Evolutionary conservation across 2,113 vertebrate species (phyloP).

Genomic region (Elaphurus davidianus): DNA sequence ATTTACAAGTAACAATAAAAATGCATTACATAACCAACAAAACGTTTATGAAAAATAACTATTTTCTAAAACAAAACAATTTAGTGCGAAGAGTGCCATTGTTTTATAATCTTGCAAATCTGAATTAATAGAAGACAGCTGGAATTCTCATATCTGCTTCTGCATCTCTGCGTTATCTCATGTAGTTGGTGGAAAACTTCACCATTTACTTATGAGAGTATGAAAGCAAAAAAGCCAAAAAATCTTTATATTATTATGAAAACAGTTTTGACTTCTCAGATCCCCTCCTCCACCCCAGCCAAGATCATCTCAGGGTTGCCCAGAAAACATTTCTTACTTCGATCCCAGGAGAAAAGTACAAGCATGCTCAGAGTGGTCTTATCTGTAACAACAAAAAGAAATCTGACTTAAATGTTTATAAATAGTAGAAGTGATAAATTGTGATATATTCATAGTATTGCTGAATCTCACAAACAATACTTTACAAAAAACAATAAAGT

Average conservation of each 20-base stretch:
- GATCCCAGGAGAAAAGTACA: background rate
- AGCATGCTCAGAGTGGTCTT: background rate
- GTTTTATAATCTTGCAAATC: background rate
- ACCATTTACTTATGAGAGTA: background rate
- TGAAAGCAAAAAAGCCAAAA: background rate
- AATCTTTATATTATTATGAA: background rate
- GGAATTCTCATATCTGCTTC: background rate
- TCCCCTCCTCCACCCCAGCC: rapidly evolving
- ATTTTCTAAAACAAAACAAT: slow-evolving; percentile 6
- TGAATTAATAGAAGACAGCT: background rate
- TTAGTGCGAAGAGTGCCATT: background rate
- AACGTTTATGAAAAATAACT: background rate
- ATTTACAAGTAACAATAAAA: background rate
- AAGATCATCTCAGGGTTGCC: background rate
- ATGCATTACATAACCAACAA: background rate
- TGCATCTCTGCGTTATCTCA: background rate
- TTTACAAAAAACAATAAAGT: slow-evolving; percentile 8
- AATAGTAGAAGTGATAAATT: background rate
- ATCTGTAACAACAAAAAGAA: background rate
- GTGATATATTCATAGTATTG: background rate
- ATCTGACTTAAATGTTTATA: background rate
- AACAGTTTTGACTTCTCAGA: background rate
- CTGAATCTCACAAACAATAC: background rate
- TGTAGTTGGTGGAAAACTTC: background rate
- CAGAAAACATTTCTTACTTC: background rate